Base-by-base conservation (phyloP, 2,113 vertebrate species). In the Balaeniceps rex region DNA sequence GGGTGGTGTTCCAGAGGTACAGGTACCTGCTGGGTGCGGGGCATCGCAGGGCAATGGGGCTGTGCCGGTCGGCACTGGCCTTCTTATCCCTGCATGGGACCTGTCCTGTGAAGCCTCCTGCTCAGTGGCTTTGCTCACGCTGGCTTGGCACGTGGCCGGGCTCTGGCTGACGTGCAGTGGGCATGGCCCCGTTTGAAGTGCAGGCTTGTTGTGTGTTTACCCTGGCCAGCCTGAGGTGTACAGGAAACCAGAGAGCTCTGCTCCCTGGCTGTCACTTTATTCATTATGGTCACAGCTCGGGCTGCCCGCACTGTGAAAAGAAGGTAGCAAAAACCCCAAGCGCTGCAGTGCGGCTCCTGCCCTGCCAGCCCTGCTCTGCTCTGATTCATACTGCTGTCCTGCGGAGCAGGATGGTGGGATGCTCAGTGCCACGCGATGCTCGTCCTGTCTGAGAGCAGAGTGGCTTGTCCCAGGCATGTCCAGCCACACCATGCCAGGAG, bases 231-330 rank as follows among this genome's bases (percentile, higher is more conserved):
- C 34, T 61, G 92, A 94, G 87, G 96, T 91, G 92, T 96, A 94
- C 84, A 95, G 96, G 93, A 97, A 97, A 97, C 94, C 96, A 96
- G 78, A 95, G 70, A 87, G 87, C 40, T 76, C 92, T 90, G 87
- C 93, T 96, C 82, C 25, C 66, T 97, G 90, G 91, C 87, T 87
- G 74, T 94, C 17, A 0, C 87, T 90, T 90, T 94, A 61, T 96
- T 97, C 95, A 65, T 96, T 94, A 96, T 96, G 96, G 94, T 97
- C 96, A 94, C 66, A 83, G 34, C 36, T 91, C 0, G 7, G 81
- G 72, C 93, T 95, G 88, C 89, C 91, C 42, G 8, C 34, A 1
- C 77, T 71, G 61, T 38, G 64, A 78, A 92, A 89, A 87, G 51
- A 91, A 94, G 90, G 84, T 36, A 80, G 82, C 58, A 74, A 79